phyloP scores from a whole-genome alignment of 2,888 invertebrate species.

The Tinea trinotella region DNA sequence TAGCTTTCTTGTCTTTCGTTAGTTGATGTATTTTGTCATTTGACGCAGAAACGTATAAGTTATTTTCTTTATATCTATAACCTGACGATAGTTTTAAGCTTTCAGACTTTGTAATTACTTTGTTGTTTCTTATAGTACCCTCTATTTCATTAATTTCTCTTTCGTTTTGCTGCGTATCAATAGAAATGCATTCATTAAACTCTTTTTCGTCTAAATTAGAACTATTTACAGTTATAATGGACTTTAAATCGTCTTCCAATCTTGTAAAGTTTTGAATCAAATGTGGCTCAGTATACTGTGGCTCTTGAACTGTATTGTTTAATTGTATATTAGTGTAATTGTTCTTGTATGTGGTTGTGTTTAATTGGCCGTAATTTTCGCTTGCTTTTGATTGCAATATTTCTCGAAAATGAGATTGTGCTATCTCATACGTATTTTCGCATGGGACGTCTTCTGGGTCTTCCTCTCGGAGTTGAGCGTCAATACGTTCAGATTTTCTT shows the following conservation, averaged over 20 bases:
- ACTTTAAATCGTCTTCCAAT: constrained; percentile 63
- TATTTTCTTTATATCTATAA: constrained; percentile 38
- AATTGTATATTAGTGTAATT: constrained; percentile 27
- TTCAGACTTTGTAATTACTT: constrained; percentile 59
- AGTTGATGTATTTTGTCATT: constrained; percentile 51
- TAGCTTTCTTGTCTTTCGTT: constrained; percentile 37
- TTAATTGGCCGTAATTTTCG: constrained; percentile 57
- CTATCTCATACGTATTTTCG: constrained; percentile 60
- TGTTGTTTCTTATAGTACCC: constrained; percentile 63
- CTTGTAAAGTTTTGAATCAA: constrained; percentile 50
- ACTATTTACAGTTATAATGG: constrained; percentile 59
- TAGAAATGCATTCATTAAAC: constrained; percentile 37
- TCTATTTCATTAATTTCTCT: constrained; percentile 67
- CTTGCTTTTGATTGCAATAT: constrained; percentile 45
- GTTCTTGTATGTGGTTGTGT: constrained; percentile 32
- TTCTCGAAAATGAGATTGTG: constrained; percentile 56
- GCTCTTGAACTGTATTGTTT: constrained; percentile 29
- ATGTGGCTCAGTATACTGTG: constrained; percentile 47
- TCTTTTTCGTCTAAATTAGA: constrained; percentile 57
- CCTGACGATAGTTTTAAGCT: constrained; percentile 45
- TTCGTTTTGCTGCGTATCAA: constrained; percentile 61
- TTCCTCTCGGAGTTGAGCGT: constrained; percentile 75
- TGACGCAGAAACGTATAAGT: constrained; percentile 48
- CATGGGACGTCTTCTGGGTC: constrained; percentile 56
- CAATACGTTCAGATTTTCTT: constrained; percentile 79